Percentiles rank a stretch among this genome's conserved stretches.
Conservation (phyloP, 2,888 invertebrate species). For the Apodemia hepburni region DNA sequence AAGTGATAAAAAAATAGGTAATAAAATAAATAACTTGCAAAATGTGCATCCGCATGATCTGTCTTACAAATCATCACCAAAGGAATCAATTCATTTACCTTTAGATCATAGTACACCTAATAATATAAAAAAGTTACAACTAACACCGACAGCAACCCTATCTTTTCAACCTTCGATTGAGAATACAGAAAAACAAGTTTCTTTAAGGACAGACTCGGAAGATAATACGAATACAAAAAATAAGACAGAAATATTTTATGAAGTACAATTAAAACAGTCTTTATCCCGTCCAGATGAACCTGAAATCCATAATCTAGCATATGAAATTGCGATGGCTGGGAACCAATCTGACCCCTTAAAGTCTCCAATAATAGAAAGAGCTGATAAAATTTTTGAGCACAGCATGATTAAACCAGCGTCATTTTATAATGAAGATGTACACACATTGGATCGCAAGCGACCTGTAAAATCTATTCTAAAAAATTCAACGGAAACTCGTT, state of each 20-base stretch:
- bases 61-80: not conserved
- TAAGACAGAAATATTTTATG: not conserved
- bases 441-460: not conserved
- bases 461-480: slow-evolving; percentile 1
- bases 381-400: slow-evolving; percentile 1
- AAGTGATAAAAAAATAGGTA: not conserved
- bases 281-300: not conserved
- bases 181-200: slow-evolving; percentile 17
- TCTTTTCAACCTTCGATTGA: not conserved
- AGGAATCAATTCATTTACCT: not conserved
- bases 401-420: not conserved
- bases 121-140: not conserved
- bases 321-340: not conserved
- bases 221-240: not conserved
- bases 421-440: not conserved
- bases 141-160: not conserved
- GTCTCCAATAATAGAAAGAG: not conserved
- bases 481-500: not conserved
- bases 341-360: not conserved
- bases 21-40: not conserved
- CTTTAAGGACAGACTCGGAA: not conserved
- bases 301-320: not conserved
- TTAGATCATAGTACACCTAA: slow-evolving; percentile 6
- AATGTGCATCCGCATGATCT: not conserved
- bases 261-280: not conserved